These are phyloP conservation scores for Stegophylla sp. DNA, from an alignment of 2,888 invertebrate species.

Conservation along the genomic window DNA sequence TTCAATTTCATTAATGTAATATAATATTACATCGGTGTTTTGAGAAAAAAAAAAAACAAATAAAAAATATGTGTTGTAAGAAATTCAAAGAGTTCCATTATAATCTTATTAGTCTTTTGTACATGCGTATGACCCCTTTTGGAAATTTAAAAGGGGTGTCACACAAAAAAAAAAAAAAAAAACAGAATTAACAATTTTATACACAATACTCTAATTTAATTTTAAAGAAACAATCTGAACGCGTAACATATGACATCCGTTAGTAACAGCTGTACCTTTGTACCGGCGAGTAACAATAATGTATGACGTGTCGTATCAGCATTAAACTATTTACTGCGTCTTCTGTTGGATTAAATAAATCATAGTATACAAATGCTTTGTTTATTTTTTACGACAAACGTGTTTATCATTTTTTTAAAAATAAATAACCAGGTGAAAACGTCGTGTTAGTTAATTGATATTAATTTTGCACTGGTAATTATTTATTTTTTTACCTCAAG, in stretches of 20 bases:
- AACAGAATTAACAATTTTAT: neutral
- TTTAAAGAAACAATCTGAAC: neutral
- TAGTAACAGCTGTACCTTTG: neutral
- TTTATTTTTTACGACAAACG: neutral
- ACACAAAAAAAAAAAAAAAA: neutral
- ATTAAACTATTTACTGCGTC: neutral
- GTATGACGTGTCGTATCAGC: neutral
- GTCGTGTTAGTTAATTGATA: neutral
- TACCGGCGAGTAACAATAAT: neutral
- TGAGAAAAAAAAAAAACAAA: neutral
- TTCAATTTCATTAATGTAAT: neutral
- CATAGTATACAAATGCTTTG: neutral
- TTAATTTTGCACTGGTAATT: neutral
- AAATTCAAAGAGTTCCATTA: constrained; percentile 24
- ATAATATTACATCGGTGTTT: neutral
- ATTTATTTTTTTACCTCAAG: too few species aligned
- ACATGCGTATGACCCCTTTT: too few species aligned
- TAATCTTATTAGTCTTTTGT: constrained; percentile 8
- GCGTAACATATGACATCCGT: neutral
- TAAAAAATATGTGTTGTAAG: too few species aligned
- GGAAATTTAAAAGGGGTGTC: neutral
- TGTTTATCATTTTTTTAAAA: neutral
- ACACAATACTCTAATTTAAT: neutral
- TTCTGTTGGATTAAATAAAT: neutral
- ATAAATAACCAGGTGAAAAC: neutral